A percentile compares a stretch with the other conserved stretches of the same genome.
These are phyloP conservation scores for Egretta garzetta DNA, from an alignment of 2,113 vertebrate genomes.

Conservation along the genomic window DNA sequence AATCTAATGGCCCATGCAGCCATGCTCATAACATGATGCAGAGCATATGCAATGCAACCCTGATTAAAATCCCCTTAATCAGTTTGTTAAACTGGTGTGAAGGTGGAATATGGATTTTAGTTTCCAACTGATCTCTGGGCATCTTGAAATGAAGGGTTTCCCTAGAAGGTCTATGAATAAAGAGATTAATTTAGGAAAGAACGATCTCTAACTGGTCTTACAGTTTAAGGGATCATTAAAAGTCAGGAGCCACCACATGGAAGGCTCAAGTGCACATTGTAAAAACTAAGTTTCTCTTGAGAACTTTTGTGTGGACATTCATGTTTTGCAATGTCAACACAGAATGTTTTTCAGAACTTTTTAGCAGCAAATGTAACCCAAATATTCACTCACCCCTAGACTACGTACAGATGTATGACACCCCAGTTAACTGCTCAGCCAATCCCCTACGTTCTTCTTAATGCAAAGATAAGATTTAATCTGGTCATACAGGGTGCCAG, in stretches of 20 bases:
- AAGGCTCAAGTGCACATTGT: neutral
- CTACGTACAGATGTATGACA: neutral
- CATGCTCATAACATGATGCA: neutral
- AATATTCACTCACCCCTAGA: neutral
- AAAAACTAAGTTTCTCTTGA: neutral
- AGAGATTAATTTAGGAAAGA: neutral
- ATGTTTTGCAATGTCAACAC: neutral
- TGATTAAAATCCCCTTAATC: neutral
- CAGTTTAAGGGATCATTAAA: neutral
- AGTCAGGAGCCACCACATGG: neutral
- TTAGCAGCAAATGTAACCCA: neutral
- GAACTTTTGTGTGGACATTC: neutral
- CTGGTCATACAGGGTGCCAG: neutral
- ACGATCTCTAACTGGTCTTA: neutral
- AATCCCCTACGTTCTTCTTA: neutral
- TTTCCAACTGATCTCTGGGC: neutral
- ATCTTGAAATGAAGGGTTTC: neutral
- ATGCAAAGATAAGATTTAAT: neutral
- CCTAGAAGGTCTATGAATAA: neutral
- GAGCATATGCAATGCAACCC: neutral
- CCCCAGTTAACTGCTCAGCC: neutral
- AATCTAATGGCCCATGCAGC: neutral
- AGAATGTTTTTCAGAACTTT: neutral
- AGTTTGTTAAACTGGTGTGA: neutral
- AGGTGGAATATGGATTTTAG: neutral